Base-by-base conservation (phyloP, 2,888 invertebrate genomes). In the Agriotes lineatus region DNA sequence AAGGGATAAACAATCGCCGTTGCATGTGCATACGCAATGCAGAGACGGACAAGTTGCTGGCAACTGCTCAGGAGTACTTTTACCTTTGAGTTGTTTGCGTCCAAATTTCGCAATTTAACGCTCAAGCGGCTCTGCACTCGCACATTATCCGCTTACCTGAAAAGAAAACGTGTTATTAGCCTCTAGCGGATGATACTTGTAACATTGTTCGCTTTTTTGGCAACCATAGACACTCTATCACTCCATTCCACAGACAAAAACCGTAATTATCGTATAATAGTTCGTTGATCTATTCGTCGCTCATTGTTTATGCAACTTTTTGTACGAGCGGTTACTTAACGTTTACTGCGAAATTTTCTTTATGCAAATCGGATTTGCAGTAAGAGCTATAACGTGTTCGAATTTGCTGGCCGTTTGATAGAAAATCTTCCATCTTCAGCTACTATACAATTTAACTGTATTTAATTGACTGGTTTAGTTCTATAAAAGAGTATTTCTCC, bases 131-230 rank as follows among this genome's bases (percentile, higher is more conserved):
- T 48, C 6, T 30, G 22, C 18, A 44, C 30, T 39, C 6, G 20
- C 12, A 33, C 20, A 50, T 33, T 52, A 37, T 62, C 67, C 71
- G 70, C 72, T 72, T 72, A 74, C 74, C 74, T 74, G 72, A 59
- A 73, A 69, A 74, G 70, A 74, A 72, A 72, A 74, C 68, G 44
- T 60, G 58, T 71, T 70, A 70, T 74, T 72, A 70, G 58, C 62
- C 39, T 69, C 66, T 37, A 9, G 67, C 70, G 74, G 71, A 74
- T 72, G 63, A 60, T 57, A 54, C 56, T 68, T 65, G 71, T 72
- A 64, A 67, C 64, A 74, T 73, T 72, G 74, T 74, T 73, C 25
- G 42, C 44, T 54, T 71, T 68, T 58, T 52, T 52, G 52, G 52
- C 52, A 52, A 52, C 33, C 16, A 22, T 18, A 52, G 30, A 16